These are phyloP conservation scores for Lasioglossum malachurum DNA, from an alignment of 2,888 invertebrate species.

Conservation along the genomic window DNA sequence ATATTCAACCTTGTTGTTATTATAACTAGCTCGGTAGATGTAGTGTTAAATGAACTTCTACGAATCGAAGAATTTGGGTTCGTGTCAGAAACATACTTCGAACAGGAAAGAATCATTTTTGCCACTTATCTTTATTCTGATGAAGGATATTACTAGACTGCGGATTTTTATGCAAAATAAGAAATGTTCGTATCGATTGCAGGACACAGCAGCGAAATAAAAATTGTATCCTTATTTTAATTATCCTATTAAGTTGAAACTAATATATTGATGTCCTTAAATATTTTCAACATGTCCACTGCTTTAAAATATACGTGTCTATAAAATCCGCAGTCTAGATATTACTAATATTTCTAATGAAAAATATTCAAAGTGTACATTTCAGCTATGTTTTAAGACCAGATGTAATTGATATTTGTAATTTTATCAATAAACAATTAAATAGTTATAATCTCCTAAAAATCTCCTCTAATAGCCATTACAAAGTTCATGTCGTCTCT, in stretches of 20 bases:
- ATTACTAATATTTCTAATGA: no score
- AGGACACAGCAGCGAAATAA: no score
- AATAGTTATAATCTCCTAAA: no score
- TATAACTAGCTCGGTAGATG: not conserved
- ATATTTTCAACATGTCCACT: no score
- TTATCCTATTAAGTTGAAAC: no score
- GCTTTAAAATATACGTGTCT: no score
- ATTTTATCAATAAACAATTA: not conserved
- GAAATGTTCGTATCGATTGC: no score
- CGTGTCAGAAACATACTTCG: not conserved
- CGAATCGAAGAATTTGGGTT: not conserved
- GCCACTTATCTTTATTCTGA: not conserved
- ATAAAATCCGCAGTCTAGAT: no score
- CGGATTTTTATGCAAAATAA: no score
- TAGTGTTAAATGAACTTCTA: not conserved
- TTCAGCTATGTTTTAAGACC: not conserved
- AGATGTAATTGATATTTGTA: not conserved
- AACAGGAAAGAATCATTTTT: not conserved
- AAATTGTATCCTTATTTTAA: no score
- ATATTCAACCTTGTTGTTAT: no score
- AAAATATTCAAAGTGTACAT: not conserved
- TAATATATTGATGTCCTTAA: no score
- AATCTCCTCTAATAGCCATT: not conserved
- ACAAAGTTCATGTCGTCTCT: not conserved
- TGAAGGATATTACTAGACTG: not conserved